Evolutionary conservation across 2,888 invertebrate species (phyloP), one percentile per base, ranked within the genome.

Genomic region (Archips crataeganus): DNA sequence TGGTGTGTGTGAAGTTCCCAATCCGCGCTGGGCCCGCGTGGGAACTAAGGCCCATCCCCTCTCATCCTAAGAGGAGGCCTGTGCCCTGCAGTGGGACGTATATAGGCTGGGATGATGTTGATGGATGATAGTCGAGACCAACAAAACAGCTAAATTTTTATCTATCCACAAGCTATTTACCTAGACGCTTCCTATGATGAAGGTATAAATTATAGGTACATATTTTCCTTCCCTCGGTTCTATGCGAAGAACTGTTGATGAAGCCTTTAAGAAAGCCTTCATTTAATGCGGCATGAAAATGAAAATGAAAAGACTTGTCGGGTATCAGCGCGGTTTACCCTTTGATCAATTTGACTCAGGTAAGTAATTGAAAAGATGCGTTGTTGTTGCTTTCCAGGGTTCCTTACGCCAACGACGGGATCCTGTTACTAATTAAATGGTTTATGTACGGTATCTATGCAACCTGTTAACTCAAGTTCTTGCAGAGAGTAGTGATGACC

Each of bases 281-380:
- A 57, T 32, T 57, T 57, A 57, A 57, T 57, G 57, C 57, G 32
- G 57, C 32, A 57, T 9, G 51, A 15, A 54, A 57, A 57, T 15
- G 15, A 51, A 51, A 51, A 51, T 32, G 4, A 57, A 57, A 57
- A 57, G 23, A 10, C 32, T 57, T 32, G 57, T 57, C 3, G 57
- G 57, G 32, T 57, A 57, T 54, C 54, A 54, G n/a, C 23, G 57
- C 57, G 32, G 57, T 32, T 57, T 57, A 57, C 57, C 57, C 32
- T 32, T 32, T 57, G 57, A 57, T 32, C 32, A 57, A 11, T 57
- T 57, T 57, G 32, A 57, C 32, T 57, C 57, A 57, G 57, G 57
- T 57, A 57, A 32, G 32, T 57, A 57, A 57, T 57, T 57, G 57
- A 57, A 57, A 57, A 57, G 23, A 57, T 32, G 57, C 11, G 32